Evolutionary conservation across 2,113 vertebrate species (phyloP), one percentile per base, ranked within the genome.

Genomic region (Cynopterus brachyotis): DNA sequence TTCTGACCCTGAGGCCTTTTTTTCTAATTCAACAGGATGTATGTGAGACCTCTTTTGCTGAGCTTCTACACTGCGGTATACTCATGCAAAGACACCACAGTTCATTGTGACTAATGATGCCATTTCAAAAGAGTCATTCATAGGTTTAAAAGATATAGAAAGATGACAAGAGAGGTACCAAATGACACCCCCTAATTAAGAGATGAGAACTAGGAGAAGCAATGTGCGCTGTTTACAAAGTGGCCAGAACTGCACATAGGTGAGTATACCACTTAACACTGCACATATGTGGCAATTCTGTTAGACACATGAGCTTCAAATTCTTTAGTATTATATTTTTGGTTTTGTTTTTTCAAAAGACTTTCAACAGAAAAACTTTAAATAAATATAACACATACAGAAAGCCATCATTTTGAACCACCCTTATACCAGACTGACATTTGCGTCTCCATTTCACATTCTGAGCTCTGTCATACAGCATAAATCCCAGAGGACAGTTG

Each of bases 1-100:
- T 62, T 92, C 53, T 57, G 16, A 91, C 17, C 26, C 81, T 64
- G 37, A 95, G 47, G 70, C 17, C 45, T 88, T 93, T 90, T 45
- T 91, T 93, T 88, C 55, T 93, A 69, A 82, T 81, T 80, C 83
- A 95, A 57, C 59, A 37, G 35, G 50, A 85, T n/a, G 15, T 26
- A 16, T 9, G 26, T 30, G 60, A 62, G 24, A 80, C 2, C 26
- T 35, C 75, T 78, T 84, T 47, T 73, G 37, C 32, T 82, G 70
- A 85, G 67, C 16, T 66, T 55, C 42, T 84, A 32, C 26, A 3
- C 6, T 62, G 20, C 42, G 26, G 32, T 57, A 1, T 66, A 60
- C 30, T 76, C 59, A 32, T 28, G 20, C 59, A 78, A 84, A 76
- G 50, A 62, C 24, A 80, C 37, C 17, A 30, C 0, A 50, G 40